These are phyloP conservation scores for Diaperis boleti DNA, from an alignment of 2,888 invertebrate genomes.

Conservation along the genomic window DNA sequence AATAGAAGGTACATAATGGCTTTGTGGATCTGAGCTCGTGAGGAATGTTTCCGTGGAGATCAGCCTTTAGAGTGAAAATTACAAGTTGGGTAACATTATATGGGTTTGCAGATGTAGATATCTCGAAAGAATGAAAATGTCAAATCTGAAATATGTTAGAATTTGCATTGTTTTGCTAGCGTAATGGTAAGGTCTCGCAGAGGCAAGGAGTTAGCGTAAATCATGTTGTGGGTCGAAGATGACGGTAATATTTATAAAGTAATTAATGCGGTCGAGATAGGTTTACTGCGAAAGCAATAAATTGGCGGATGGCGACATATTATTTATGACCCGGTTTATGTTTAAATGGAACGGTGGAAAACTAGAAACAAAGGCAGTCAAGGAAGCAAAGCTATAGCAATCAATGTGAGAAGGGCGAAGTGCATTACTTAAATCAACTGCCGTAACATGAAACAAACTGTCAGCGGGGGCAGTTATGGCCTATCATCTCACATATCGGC, in stretches of 20 bases:
- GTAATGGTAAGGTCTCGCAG: slow-evolving; percentile 10
- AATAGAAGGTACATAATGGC: neutral
- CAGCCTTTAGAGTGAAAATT: neutral
- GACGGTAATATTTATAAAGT: slow-evolving; percentile 46
- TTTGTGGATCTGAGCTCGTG: neutral
- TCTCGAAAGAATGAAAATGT: slow-evolving; percentile 6
- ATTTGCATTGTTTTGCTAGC: slow-evolving; percentile 1
- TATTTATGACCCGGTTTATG: slow-evolving; percentile 58
- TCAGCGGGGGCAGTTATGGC: slow-evolving; percentile 64
- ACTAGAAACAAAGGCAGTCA: slow-evolving; percentile 57
- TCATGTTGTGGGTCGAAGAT: slow-evolving; percentile 34
- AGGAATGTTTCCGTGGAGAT: neutral
- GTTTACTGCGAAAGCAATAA: slow-evolving; percentile 56
- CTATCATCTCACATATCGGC: slow-evolving; percentile 64
- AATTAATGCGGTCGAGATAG: slow-evolving; percentile 56
- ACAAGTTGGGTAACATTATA: neutral
- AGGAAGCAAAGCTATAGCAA: slow-evolving; percentile 57
- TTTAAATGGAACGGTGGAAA: slow-evolving; percentile 51
- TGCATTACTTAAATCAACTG: slow-evolving; percentile 64
- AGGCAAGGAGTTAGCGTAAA: slow-evolving; percentile 26
- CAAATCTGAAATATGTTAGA: slow-evolving; percentile 15
- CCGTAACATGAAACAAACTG: slow-evolving; percentile 64
- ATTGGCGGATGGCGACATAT: slow-evolving; percentile 57
- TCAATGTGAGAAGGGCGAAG: slow-evolving; percentile 57
- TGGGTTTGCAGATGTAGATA: slow-evolving; percentile 6